Percentiles rank a stretch among this genome's conserved stretches.
Conservation (phyloP, 2,797 vertebrate species). For the Ctenochaetus hawaiiensis region DNA sequence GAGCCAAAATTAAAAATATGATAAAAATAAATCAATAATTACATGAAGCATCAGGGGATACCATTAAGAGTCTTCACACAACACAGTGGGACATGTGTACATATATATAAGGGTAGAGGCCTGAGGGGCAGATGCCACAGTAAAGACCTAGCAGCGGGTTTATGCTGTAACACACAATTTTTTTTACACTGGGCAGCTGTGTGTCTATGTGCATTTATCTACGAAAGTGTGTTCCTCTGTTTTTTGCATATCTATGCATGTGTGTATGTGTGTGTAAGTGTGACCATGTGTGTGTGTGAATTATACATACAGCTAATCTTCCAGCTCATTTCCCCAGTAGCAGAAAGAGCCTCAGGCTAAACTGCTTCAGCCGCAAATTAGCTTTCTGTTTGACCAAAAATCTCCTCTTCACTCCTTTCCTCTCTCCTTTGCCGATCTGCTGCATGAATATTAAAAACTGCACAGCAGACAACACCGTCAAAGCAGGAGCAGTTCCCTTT, state of each 20-base stretch:
- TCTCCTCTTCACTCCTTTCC: slow-evolving; percentile 69
- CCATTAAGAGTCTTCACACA: slow-evolving; percentile 10
- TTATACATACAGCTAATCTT: slow-evolving; percentile 85
- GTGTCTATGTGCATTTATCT: slow-evolving; percentile 39
- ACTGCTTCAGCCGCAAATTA: slow-evolving; percentile 82
- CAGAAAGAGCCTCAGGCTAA: slow-evolving; percentile 81
- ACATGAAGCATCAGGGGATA: slow-evolving; percentile 11
- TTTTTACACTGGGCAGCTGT: slow-evolving; percentile 47
- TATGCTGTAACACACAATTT: slow-evolving; percentile 39
- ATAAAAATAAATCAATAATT: slow-evolving; percentile 19
- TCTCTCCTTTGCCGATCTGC: slow-evolving; percentile 69
- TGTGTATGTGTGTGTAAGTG: slow-evolving; percentile 32
- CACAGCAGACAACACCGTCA: slow-evolving; percentile 76
- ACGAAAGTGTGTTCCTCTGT: slow-evolving; percentile 42
- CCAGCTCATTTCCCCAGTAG: slow-evolving; percentile 82
- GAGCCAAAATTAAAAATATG: background rate
- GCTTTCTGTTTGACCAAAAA: slow-evolving; percentile 86
- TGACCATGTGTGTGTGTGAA: slow-evolving; percentile 71
- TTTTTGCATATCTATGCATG: slow-evolving; percentile 51
- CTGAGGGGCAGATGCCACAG: slow-evolving; percentile 32
- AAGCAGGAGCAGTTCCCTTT: slow-evolving; percentile 72
- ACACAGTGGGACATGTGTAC: background rate
- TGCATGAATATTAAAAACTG: slow-evolving; percentile 84
- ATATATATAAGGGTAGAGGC: slow-evolving; percentile 31
- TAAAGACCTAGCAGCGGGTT: slow-evolving; percentile 47